Base-by-base conservation (phyloP, 2,113 vertebrate genomes). In the Egretta garzetta region DNA sequence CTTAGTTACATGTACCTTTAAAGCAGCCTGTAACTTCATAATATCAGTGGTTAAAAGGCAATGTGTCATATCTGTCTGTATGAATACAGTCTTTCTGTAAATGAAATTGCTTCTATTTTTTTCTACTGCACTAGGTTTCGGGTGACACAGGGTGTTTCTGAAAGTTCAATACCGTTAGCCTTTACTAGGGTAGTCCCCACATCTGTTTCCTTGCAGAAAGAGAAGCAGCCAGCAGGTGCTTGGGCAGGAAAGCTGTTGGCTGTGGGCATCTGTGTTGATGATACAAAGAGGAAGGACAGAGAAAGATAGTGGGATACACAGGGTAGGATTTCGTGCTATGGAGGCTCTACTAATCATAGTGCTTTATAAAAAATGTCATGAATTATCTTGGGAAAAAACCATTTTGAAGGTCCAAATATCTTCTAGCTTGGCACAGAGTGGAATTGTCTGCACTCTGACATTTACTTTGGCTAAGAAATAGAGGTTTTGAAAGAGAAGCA, bases 11-110 rank as follows among this genome's bases (percentile, higher is more conserved):
- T 43, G 43, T 39, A 58, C 68, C 58, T 94, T 63, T 81, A 67
- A 95, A 93, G 52, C 84, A 95, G 71, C 70, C 80, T 93, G 88
- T 92, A 86, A 87, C 77, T 87, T 82, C 17, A 6, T 86, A 64
- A 41, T 64, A 59, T 47, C 15, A 55, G 39, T 81, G n/a, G 85
- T 96, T 93, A 94, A 96, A 96, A 96, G 20, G 62, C 75, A 94
- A 24, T 66, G 72, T 88, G 72, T 96, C 66, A 14, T 59, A 49
- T 71, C 15, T 88, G 5, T 81, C 95, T 88, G 47, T 72, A 68
- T 73, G 84, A 63, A 92, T 83, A 52, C 24, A 91, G 73, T 79
- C 64, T 79, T 81, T 73, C 79, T 79, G 21, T 80, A 64, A 86
- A 75, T 88, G 86, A 82, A 70, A 90, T 93, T 85, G 52, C 52